Evolutionary conservation across 2,888 invertebrate species (phyloP), one percentile per base, ranked within the genome.

Genomic region (Drosophila siamana): DNA sequence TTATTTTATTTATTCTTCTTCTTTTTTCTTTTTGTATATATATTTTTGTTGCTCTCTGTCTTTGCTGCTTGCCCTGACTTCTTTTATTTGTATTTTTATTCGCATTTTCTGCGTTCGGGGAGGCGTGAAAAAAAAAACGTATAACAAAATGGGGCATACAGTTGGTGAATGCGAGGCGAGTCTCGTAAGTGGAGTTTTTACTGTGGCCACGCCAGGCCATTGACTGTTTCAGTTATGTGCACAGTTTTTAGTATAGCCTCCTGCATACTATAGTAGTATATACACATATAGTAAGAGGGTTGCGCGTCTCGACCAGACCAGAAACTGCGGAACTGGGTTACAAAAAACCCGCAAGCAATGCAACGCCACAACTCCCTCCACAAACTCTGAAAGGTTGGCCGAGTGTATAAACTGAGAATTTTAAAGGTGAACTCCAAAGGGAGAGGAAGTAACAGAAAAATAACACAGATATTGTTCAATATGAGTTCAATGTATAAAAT

Each of bases 111-210:
- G 52, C 68, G 68, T 72, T 75, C 43, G 81, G 76, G 83, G 69
- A 78, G 85, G 80, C 82, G 79, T 79, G 77, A 69, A 77, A 70
- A 46, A 40, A 50, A 57, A n/a, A n/a, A n/a, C n/a, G n/a, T 28
- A 56, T 9, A 46, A 47, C 24, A 19, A 55, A 44, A 48, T 56
- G 47, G 26, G 46, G 38, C 36, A 40, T 5, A 33, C 28, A 19
- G 19, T n/a, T 48, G 28, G 43, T 67, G 73, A 56, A 54, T 59
- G 54, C 44, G 51, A 52, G n/a, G n/a, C n/a, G n/a, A 19, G 63
- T 63, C 56, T 30, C 43, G 54, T 56, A 67, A 75, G 57, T 71
- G 61, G 46, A 75, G 74, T 75, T 75, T 65, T 57, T 70, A 55
- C 50, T 74, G 46, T 59, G 64, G 61, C 55, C 66, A 24, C 56